Base-by-base conservation (phyloP, 2,797 vertebrate species). In the Tenualosa thibaudeaui region DNA sequence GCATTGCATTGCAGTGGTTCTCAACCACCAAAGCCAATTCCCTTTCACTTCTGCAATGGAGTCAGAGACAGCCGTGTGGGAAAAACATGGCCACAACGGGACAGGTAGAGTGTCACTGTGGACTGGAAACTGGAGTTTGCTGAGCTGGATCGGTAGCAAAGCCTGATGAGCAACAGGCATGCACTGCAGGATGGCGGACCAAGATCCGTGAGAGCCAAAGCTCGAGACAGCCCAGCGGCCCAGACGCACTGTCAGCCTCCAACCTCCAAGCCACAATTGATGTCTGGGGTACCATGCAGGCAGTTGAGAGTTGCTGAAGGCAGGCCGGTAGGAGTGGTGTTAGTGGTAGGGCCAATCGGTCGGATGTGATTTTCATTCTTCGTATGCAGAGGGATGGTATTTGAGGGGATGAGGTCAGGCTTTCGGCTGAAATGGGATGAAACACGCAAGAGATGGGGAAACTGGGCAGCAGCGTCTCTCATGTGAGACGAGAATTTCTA, bases 161-260 rank as follows among this genome's bases (percentile, higher is more conserved):
- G 26, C 50, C 50, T 6, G 50, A 51, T 17, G 78, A 68, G 88
- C 89, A 90, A 12, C 50, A 51, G 50, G 7, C 89, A 89, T 91
- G 92, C 93, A 93, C 85, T 83, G 85, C 91, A 92, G 13, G 24
- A 15, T 12, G 65, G 24, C 9, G 65, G 65, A 68, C 31, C 37
- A 19, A 37, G 89, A 93, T 85, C 88, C 78, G 86, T 91, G 92
- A 84, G 91, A 88, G 90, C 88, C 85, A 91, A 93, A 88, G 94
- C 91, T 93, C 94, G 94, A 94, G 94, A 95, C 93, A 93, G 93
- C 94, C 92, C 90, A 89, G 93, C 85, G 88, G 91, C 91, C 90
- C 93, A 95, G 94, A 96, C 93, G 94, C 94, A 95, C 91, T 90
- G 93, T 96, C 94, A 96, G 94, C 94, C 94, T 95, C 94, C 93